A percentile compares a stretch with the other conserved stretches of the same genome.
phyloP scores from a whole-genome alignment of 1,140 invertebrate species.

The Drosophila trapezifrons region DNA sequence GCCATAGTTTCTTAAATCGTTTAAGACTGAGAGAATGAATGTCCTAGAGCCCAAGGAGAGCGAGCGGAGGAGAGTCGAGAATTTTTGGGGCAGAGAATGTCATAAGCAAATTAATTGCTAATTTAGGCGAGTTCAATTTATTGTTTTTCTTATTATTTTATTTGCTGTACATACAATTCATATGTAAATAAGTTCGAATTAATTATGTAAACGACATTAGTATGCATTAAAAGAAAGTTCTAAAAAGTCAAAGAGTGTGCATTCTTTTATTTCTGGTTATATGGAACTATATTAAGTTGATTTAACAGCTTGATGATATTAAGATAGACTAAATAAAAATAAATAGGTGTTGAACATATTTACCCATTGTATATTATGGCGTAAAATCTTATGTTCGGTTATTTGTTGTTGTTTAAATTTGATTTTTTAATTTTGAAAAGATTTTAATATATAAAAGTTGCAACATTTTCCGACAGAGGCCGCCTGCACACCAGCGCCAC shows the following conservation, averaged over 20 bases:
- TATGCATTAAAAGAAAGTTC: constrained; percentile 53
- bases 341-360: too few species aligned
- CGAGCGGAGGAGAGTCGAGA: constrained; percentile 15
- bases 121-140: constrained; percentile 70
- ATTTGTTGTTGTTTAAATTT: neutral
- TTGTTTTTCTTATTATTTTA: constrained; percentile 63
- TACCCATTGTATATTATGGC: too few species aligned
- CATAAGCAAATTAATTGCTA: constrained; percentile 74
- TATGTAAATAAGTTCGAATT: constrained; percentile 81
- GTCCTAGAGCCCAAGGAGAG: constrained; percentile 74
- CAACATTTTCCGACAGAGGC: neutral
- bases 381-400: too few species aligned
- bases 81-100: constrained; percentile 41
- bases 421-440: neutral
- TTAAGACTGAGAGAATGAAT: constrained; percentile 80
- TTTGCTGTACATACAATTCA: constrained; percentile 74
- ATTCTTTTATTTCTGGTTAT: neutral
- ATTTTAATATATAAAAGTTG: neutral
- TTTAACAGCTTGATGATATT: neutral
- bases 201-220: constrained; percentile 60
- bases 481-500: neutral
- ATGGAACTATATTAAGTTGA: neutral
- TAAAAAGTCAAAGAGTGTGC: constrained; percentile 6
- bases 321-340: neutral
- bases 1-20: constrained; percentile 81